A percentile compares a stretch with the other conserved stretches of the same genome.
Conservation (phyloP, 2,888 invertebrate genomes). For the Drosophila acutilabella region DNA sequence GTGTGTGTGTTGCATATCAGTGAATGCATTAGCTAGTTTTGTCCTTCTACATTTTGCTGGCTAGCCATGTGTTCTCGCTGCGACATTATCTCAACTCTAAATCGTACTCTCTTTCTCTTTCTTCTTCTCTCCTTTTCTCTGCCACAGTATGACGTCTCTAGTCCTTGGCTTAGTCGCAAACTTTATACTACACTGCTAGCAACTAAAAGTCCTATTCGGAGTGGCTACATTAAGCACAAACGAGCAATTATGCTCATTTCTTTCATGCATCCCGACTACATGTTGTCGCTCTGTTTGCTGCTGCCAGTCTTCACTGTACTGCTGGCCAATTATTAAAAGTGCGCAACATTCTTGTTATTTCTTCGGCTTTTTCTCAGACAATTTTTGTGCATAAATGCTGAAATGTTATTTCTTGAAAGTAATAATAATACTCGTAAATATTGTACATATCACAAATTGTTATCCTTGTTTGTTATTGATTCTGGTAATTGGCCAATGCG, state of each 20-base stretch:
- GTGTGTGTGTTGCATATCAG: constrained; percentile 19
- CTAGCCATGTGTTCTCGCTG: constrained; percentile 53
- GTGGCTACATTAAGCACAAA: constrained; percentile 66
- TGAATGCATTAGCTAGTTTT: constrained; percentile 30
- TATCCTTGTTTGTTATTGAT: constrained; percentile 26
- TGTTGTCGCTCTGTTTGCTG: constrained; percentile 17
- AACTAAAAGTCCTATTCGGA: constrained; percentile 40
- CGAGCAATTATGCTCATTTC: constrained; percentile 69
- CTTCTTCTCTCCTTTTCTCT: not conserved
- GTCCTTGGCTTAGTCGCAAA: not conserved
- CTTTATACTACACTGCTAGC: constrained; percentile 17
- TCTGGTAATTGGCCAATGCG: constrained; percentile 31
- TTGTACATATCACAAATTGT: constrained; percentile 15
- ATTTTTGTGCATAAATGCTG: constrained; percentile 36
- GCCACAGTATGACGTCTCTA: not conserved
- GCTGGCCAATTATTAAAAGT: constrained; percentile 68
- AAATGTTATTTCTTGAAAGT: constrained; percentile 29
- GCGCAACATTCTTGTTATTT: constrained; percentile 14
- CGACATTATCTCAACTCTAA: constrained; percentile 45
- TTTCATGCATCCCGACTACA: constrained; percentile 29
- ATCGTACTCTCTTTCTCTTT: constrained; percentile 8
- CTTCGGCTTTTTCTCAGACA: constrained; percentile 11
- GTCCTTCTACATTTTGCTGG: constrained; percentile 30
- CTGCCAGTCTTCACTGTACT: constrained; percentile 6
- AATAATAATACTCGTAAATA: constrained; percentile 33